Base-by-base conservation (phyloP, 2,888 invertebrate species). In the Trachelus iudaicus region DNA sequence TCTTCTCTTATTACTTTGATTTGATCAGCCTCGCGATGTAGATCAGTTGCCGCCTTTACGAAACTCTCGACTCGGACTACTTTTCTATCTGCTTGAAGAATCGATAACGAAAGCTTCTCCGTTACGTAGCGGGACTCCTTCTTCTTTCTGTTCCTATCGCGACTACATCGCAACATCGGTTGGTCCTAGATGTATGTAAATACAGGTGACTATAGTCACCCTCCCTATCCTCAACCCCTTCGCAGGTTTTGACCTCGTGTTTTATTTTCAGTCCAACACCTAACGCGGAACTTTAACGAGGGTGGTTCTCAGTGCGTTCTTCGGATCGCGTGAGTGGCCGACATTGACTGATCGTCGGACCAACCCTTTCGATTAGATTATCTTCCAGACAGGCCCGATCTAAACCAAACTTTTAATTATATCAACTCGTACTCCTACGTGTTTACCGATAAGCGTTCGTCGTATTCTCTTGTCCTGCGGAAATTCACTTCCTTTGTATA, bases 1-100 rank as follows among this genome's bases (percentile, higher is more conserved):
- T 82, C 82, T 82, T 79, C 75, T 77, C 75, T 81, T 81, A 81
- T 82, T 81, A 82, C 81, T 56, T 82, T 76, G 73, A 37, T 79
- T 78, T 78, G 71, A 82, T 78, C 80, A 79, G 76, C 78, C 75
- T 81, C 79, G 79, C 80, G 80, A 81, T 73, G 79, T 76, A 77
- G 79, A 9, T 34, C 9, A 80, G 79, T 79, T 79, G 78, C 73
- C 76, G 74, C 76, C 69, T 81, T 83, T 81, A 82, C 81, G 82
- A 79, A 75, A 79, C 76, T 79, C 77, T 73, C 76, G 75, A 30
- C 40, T 31, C 75, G 76, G 40, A 73, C 33, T 23, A 30, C 35
- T n/a, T 34, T 30, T 23, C 35, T n/a, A 23, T 30, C 74, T 35
- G 12, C 78, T 78, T 77, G 71, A 37, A 11, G 71, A 79, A 80